Base-by-base conservation (phyloP, 1,140 invertebrate genomes). In the Camponotus pennsylvanicus region DNA sequence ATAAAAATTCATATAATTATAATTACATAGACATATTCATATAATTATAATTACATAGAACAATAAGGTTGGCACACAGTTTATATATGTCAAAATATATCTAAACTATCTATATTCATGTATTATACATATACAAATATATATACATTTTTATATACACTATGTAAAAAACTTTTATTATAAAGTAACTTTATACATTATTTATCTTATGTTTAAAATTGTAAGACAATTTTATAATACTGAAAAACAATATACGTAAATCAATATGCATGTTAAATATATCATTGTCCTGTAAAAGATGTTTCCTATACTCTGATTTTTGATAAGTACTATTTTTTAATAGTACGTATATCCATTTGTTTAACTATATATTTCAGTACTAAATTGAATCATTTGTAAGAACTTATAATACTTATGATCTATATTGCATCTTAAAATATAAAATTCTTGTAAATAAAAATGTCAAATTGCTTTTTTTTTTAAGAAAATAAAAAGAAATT, bases 91-190 rank as follows among this genome's bases (percentile, higher is more conserved):
- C 3, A 21, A 15, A 67, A 34, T 8, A n/a, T 27, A 7, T 75
- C 45, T 52, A 52, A 52, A 13, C 34, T 52, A 57, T 34, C 42
- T 86, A 61, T 55, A 40, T 75, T 21, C 9, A 18, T 34, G 13
- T 59, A 69, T 55, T 70, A 27, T 70, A 75, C n/a, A 70, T 37
- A 52, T 77, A 77, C 57, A 77, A 49, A 13, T 49, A 45, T 45
- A 49, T 52, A 15, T 52, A 52, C 49, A 52, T 52, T 52, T 84
- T 73, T 73, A 86, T 89, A 64, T 85, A 83, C 61, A 88, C 11
- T 85, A 67, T 82, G 42, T 78, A 78, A 86, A 90, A 82, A 86
- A 69, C 40, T 88, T 64, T 55, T 80, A 55, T 82, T 64, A 21
- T 57, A 73, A 70, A 71, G 32, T 85, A 55, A 21, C 66, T 89